Evolutionary conservation across 2,113 vertebrate genomes (phyloP), one percentile per base, ranked within the genome.

Genomic region (Hirundichthys speculiger): DNA sequence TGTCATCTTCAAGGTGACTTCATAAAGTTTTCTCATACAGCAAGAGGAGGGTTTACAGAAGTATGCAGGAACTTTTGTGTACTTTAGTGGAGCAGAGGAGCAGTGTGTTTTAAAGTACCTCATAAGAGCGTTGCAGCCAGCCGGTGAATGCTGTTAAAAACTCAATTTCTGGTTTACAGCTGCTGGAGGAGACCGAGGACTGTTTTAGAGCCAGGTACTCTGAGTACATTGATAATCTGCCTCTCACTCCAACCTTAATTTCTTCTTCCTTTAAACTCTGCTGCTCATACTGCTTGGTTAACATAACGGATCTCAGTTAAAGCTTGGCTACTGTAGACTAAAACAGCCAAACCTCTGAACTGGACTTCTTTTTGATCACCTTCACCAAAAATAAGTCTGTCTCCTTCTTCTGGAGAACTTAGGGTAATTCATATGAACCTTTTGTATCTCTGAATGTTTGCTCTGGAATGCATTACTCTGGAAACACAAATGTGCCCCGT

Each of bases 91-190:
- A 9, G 52, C 69, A 40, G 66, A 61, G 55, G 49, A 65, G 63
- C 46, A 16, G 62, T 53, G 66, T 61, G 75, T 56, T 85, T 67
- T 89, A 85, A 86, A 83, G 60, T 56, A 73, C 47, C 65, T 63
- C 20, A 60, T 68, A 69, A 65, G 63, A 83, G 57, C 42, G 58
- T 57, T 45, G 82, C 57, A 83, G 80, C 75, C 73, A 83, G 82
- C 61, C 64, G 58, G 64, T 71, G 63, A 76, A 83, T 64, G 88
- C 73, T 84, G 86, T 90, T 89, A 90, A 89, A 90, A 88, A 88
- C 75, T 83, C 75, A 62, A 92, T 92, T 86, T 86, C 84, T 86
- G 84, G 62, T 88, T 89, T 86, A 90, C 82, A 60, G 81, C 84
- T 80, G 66, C 75, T 60, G 73, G 77, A 86, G 77, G 82, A 75